Conservation (phyloP, 2,888 invertebrate species). For the Leuctra nigra region DNA sequence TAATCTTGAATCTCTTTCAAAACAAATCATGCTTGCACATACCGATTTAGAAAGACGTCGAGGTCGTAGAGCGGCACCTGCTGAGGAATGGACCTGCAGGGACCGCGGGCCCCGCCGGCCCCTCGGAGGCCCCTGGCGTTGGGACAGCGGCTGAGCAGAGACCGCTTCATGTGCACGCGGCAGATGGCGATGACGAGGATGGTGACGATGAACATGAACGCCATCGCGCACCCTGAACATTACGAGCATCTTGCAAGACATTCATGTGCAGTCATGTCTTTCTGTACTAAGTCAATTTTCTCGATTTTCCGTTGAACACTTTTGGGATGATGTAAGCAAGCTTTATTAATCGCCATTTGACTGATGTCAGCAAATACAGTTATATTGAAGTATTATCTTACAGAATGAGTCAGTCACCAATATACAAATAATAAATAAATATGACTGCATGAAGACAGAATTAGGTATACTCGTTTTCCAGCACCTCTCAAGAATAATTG, state of each 20-base stretch:
- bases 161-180: constrained; percentile 41
- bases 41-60: constrained; percentile 34
- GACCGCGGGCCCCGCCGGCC: not conserved
- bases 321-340: no score
- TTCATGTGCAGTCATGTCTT: no score
- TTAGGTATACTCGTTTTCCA: no score
- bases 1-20: no score
- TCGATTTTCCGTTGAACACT: no score
- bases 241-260: no score
- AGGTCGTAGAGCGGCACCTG: constrained; percentile 35
- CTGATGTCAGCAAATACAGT: no score
- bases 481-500: no score
- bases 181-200: constrained; percentile 42
- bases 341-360: no score
- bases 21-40: no score
- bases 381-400: not conserved
- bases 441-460: no score
- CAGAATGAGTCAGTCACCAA: not conserved
- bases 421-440: not conserved
- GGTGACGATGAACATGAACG: constrained; percentile 42
- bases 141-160: constrained; percentile 35
- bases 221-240: constrained; percentile 43
- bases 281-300: not conserved
- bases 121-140: constrained; percentile 21
- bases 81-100: constrained; percentile 18